Conservation (phyloP, 2,888 invertebrate genomes). For the Ommatoiulus sabulosus region DNA sequence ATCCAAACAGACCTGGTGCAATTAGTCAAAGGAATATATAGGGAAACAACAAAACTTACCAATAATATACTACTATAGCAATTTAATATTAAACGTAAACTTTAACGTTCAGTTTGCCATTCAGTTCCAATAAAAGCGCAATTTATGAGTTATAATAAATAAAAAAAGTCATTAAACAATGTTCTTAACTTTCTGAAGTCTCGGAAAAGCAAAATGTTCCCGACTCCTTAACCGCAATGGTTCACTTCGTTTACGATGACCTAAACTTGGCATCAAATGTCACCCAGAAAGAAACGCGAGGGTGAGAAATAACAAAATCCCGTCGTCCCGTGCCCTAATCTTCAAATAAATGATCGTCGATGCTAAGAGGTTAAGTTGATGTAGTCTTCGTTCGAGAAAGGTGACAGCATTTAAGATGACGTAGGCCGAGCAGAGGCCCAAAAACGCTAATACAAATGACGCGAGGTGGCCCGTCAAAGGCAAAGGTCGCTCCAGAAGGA, state of each 20-base stretch:
- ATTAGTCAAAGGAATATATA: too few species aligned
- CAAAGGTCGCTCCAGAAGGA: not conserved
- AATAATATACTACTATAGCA: too few species aligned
- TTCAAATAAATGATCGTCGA: slow-evolving; percentile 25
- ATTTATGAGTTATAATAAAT: too few species aligned
- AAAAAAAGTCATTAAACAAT: too few species aligned
- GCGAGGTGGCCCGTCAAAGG: not conserved
- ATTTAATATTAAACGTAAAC: too few species aligned
- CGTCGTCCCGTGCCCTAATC: not conserved
- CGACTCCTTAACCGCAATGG: too few species aligned
- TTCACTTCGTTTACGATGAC: not conserved
- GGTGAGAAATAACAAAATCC: not conserved
- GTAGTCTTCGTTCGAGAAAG: slow-evolving; percentile 34
- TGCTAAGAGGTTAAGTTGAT: not conserved
- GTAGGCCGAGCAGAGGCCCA: not conserved
- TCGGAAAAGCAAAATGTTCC: not conserved
- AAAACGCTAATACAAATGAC: not conserved
- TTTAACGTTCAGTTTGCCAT: too few species aligned
- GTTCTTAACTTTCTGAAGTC: not conserved
- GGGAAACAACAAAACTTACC: too few species aligned
- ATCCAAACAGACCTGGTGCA: too few species aligned
- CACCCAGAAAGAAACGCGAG: not conserved
- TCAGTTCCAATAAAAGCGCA: too few species aligned
- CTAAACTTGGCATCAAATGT: not conserved
- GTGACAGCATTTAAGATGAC: slow-evolving; percentile 3